These are phyloP conservation scores for Teleiodes luculella DNA, from an alignment of 2,888 invertebrate species.

Conservation along the genomic window DNA sequence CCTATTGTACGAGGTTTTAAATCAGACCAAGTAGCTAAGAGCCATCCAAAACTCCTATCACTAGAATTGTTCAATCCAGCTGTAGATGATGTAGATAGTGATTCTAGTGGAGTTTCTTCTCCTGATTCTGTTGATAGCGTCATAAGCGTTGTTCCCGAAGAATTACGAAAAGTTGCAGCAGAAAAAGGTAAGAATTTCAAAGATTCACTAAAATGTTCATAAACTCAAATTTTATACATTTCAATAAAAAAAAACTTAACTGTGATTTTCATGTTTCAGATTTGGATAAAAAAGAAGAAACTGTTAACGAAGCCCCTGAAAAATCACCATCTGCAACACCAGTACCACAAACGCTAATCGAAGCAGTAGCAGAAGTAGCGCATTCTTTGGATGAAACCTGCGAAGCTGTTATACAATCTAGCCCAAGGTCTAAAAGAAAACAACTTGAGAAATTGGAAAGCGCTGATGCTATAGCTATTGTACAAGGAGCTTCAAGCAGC, in stretches of 20 bases:
- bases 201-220: neutral
- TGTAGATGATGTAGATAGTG: constrained; percentile 93
- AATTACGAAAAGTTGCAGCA: constrained; percentile 64
- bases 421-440: constrained; percentile 75
- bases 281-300: constrained; percentile 46
- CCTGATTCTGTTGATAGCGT: constrained; percentile 93
- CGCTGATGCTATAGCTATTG: constrained; percentile 64
- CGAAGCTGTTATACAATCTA: constrained; percentile 82
- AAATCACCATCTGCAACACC: constrained; percentile 46
- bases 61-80: constrained; percentile 93
- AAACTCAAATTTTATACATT: neutral
- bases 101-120: constrained; percentile 91
- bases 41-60: constrained; percentile 86
- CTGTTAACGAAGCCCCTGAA: constrained; percentile 22
- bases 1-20: constrained; percentile 85
- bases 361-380: constrained; percentile 83
- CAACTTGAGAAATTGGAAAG: constrained; percentile 73
- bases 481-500: constrained; percentile 71
- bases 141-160: constrained; percentile 85
- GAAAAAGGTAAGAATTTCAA: constrained; percentile 59
- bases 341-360: constrained; percentile 73
- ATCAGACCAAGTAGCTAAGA: constrained; percentile 80
- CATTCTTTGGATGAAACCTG: constrained; percentile 83
- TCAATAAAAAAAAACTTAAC: neutral
- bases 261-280: constrained; percentile 42